Evolutionary conservation across 2,888 invertebrate species (phyloP), one percentile per base, ranked within the genome.

Genomic region (Drosophila borealis): DNA sequence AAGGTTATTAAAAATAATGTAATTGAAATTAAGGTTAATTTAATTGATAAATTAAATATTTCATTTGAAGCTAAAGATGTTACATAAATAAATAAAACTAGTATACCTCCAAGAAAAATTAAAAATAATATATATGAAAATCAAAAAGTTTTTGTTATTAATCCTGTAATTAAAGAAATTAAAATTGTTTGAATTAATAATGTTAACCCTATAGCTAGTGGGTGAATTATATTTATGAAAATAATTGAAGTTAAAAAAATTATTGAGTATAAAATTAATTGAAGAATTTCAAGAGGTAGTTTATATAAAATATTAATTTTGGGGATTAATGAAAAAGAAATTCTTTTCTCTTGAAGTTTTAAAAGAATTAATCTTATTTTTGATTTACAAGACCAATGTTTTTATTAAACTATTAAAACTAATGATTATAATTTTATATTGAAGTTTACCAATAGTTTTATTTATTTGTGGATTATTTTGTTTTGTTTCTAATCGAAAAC

Each of bases 371-470:
- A 78, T 91, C 92, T 93, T 94, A 94, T 92, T 93, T 93, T 94
- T 94, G 94, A 86, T 94, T 95, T 95, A 95, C 94, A 95, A 95
- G 93, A 95, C 93, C 94, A 94, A 93, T 93, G 93, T 94, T 95
- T 94, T 94, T 81, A 81, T 93, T 94, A 94, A 94, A 94, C 93
- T 95, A 94, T 94, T 94, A 94, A 94, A 94, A 93, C 93, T 92
- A 93, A 93, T 94, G 93, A 92, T 93, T 92, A 91, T 92, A 89
- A 83, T 89, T 79, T 79, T 93, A 90, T 92, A 93, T 82, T 91
- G 83, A 89, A 70, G 93, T 73, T 81, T 93, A 81, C 89, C 92
- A 90, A 90, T 93, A 90, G n/a, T n/a, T n/a, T n/a, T n/a, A n/a
- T n/a, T n/a, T n/a, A n/a, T n/a, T n/a, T n/a, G n/a, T n/a, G n/a